phyloP scores from a whole-genome alignment of 2,888 invertebrate species.

The Aspidapion aeneum region DNA sequence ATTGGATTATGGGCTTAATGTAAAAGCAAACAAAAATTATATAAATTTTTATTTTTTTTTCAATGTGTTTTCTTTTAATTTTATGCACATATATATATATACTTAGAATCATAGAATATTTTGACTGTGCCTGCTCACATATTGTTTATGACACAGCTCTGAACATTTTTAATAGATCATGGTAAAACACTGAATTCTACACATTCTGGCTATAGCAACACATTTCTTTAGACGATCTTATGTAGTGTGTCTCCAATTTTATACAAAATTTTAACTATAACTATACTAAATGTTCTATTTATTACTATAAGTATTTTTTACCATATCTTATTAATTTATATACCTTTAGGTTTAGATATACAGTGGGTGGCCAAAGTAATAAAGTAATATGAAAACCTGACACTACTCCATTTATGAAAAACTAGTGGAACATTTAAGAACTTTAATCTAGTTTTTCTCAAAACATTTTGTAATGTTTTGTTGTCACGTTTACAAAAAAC shows the following conservation, averaged over 20 bases:
- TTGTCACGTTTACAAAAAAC: too few species aligned
- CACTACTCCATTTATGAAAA: too few species aligned
- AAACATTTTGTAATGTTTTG: too few species aligned
- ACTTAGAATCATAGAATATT: too few species aligned
- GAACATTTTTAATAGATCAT: background rate
- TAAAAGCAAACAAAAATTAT: too few species aligned
- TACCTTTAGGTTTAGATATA: too few species aligned
- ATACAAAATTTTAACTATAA: background rate
- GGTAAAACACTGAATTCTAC: background rate
- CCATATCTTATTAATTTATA: too few species aligned
- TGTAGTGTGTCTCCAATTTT: constrained; percentile 7
- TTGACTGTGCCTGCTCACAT: background rate
- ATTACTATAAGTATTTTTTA: background rate
- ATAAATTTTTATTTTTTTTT: background rate
- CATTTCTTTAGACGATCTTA: constrained; percentile 3
- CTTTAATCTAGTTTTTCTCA: too few species aligned
- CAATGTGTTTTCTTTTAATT: background rate
- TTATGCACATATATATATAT: background rate
- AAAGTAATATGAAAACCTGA: too few species aligned
- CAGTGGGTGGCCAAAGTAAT: too few species aligned
- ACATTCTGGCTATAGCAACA: background rate
- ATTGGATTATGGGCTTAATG: too few species aligned
- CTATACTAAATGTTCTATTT: background rate
- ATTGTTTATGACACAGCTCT: background rate
- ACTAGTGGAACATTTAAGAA: too few species aligned